Base-by-base conservation (phyloP, 2,888 invertebrate species). In the Stratiomys singularior region DNA sequence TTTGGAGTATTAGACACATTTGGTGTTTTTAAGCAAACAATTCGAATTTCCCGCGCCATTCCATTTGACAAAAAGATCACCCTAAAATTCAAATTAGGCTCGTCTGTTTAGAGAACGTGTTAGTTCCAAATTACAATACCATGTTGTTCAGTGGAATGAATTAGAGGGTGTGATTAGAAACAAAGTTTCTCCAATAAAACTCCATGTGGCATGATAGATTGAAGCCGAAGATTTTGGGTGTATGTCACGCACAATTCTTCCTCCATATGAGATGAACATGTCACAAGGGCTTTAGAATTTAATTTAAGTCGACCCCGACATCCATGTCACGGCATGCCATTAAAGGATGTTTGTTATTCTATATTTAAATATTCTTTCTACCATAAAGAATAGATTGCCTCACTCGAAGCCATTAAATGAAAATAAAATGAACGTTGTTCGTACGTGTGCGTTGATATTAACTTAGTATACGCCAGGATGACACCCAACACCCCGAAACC, bases 81-180 rank as follows among this genome's bases (percentile, higher is more conserved):
- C 11, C 58, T 23, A 23, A 60, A 60, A 60, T 60, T 60, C 58
- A 60, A 60, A 60, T 60, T 60, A 60, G 58, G 23, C 25, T 60
- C 21, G 1, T 60, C 58, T 60, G 13, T 60, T 60, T 60, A 21
- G 58, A 60, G 58, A 60, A 60, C 58, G 58, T 60, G 58, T 25
- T 23, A 4, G 58, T 23, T 25, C 11, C 23, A 25, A 60, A 25
- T 60, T 25, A 21, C 58, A 25, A 25, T 18, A 11, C 58, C 58
- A 60, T 60, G 25, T 60, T 60, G 58, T 25, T 11, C 13, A 60
- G 23, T 23, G 9, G 5, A 11, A 52, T 2, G 58, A 60, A 37
- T 37, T 9, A 37, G 37, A 37, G 37, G 37, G 37, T 37, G 58
- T 60, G 58, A 60, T 60, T 60, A 60, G 25, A 60, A 60, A 18